These are phyloP conservation scores for Eumacrocentrus americanus DNA, from an alignment of 2,888 invertebrate genomes.

Conservation along the genomic window DNA sequence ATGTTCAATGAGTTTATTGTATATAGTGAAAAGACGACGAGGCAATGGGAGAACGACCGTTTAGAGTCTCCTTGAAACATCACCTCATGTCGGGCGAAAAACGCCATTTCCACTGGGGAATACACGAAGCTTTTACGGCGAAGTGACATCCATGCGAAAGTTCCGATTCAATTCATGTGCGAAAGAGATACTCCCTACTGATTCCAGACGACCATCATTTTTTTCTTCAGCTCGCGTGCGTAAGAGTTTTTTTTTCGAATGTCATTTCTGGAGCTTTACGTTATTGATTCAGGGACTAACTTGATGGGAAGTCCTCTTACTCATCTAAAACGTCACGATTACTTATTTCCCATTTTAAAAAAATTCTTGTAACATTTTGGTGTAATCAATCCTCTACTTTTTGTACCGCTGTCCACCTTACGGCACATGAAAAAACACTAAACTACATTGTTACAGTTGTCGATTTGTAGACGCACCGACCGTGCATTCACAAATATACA, in stretches of 20 bases:
- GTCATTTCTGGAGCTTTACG: too few species aligned
- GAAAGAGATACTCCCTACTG: neutral
- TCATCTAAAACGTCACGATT: too few species aligned
- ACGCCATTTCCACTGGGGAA: neutral
- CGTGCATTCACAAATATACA: too few species aligned
- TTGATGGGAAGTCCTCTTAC: too few species aligned
- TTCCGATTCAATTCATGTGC: neutral
- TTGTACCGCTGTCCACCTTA: too few species aligned
- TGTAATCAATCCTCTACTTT: too few species aligned
- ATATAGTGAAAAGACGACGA: neutral
- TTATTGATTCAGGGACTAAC: too few species aligned
- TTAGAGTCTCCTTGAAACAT: neutral
- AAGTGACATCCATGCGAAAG: neutral
- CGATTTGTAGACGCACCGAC: too few species aligned
- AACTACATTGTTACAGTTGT: too few species aligned
- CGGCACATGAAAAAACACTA: too few species aligned
- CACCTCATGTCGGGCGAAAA: slow-evolving; percentile 2
- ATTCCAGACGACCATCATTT: neutral
- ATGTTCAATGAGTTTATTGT: neutral
- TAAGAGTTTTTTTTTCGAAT: neutral
- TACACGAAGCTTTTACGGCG: neutral
- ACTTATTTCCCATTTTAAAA: too few species aligned
- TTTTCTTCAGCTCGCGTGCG: neutral
- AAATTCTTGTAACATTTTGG: too few species aligned
- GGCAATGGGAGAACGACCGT: neutral